Conservation (phyloP, 37 sponge, comb jelly and placozoan species). For the Theonella swinhoei region DNA sequence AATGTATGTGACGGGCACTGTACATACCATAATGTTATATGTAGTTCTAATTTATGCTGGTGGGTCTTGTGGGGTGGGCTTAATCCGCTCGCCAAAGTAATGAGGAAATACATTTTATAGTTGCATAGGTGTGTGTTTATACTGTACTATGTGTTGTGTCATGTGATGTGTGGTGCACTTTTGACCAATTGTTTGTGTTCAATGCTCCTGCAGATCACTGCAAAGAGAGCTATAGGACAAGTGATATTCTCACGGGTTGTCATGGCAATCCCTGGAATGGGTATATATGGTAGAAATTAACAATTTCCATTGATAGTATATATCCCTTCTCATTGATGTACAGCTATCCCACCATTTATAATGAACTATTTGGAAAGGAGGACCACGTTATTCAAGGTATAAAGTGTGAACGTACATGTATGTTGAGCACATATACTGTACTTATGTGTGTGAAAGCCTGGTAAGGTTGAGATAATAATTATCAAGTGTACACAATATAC, state of each 20-base stretch:
- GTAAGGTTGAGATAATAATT: too few relatives aligned
- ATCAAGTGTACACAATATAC: too few relatives aligned
- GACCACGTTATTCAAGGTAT: conserved; percentile 49
- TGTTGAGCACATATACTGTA: too few relatives aligned
- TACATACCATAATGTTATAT: too few relatives aligned
- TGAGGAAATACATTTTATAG: too few relatives aligned
- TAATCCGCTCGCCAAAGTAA: too few relatives aligned
- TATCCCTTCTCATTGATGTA: neutral
- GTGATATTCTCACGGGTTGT: conserved; percentile 87
- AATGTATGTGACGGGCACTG: too few relatives aligned
- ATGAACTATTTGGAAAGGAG: conserved; percentile 83
- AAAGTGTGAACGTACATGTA: too few relatives aligned
- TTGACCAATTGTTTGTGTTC: neutral
- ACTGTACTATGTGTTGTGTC: neutral
- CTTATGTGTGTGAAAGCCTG: too few relatives aligned
- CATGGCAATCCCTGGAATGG: conserved; percentile 97
- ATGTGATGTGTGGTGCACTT: neutral
- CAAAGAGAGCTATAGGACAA: conserved; percentile 82
- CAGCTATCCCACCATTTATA: conserved; percentile 85
- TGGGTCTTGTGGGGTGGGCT: too few relatives aligned
- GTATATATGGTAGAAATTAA: conserved; percentile 40
- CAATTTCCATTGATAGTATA: neutral
- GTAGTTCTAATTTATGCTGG: too few relatives aligned
- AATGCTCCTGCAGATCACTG: conserved; percentile 66
- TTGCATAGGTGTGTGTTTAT: neutral